Evolutionary conservation across 2,888 invertebrate genomes (phyloP).

Genomic region (Chymomyza procnemis): DNA sequence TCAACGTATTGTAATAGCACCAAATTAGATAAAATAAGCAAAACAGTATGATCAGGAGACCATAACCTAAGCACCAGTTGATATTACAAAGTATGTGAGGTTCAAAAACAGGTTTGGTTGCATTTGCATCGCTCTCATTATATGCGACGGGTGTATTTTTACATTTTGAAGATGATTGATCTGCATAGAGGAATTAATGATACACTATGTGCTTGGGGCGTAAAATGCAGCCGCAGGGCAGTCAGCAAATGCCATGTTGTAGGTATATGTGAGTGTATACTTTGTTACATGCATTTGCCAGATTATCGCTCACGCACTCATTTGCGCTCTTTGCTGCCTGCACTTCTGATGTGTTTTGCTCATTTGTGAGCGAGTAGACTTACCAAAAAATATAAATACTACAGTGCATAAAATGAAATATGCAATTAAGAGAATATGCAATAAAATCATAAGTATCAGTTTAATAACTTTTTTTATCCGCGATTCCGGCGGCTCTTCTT

Average conservation of each 20-base stretch:
- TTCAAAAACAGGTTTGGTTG: not conserved
- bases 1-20: constrained; percentile 36
- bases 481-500: not conserved
- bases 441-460: constrained; percentile 11
- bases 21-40: constrained; percentile 32
- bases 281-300: no score
- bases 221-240: no score
- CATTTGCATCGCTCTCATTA: not conserved
- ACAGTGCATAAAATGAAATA: constrained; percentile 32
- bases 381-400: constrained; percentile 21
- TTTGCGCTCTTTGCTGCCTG: no score
- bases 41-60: constrained; percentile 19
- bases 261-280: no score
- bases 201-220: no score
- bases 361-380: not conserved
- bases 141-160: no score
- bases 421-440: constrained; percentile 29
- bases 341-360: no score
- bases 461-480: not conserved
- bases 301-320: no score
- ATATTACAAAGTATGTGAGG: constrained; percentile 23
- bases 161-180: no score
- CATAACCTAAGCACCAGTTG: constrained; percentile 37
- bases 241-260: no score
- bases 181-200: no score